phyloP scores from a whole-genome alignment of 2,113 vertebrate species.

The Oreotrochilus melanogaster region DNA sequence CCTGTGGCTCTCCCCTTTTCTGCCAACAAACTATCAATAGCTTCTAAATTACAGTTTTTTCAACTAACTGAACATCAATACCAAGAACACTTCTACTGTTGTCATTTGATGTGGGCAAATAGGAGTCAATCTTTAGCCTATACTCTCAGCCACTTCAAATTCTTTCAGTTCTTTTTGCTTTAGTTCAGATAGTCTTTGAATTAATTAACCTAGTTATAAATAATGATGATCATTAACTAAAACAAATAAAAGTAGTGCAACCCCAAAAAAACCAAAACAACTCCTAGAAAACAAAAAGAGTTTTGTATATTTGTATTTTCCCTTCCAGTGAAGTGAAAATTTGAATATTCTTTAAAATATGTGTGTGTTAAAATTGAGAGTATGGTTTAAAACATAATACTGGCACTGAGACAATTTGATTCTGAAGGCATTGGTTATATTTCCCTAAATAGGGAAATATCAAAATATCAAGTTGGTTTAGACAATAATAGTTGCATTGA shows the following conservation, averaged over 20 bases:
- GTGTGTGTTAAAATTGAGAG: neutral
- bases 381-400: neutral
- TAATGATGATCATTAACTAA: rapidly evolving
- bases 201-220: neutral
- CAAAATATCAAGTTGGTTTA: neutral
- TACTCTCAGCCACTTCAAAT: neutral
- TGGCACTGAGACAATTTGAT: neutral
- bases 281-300: neutral
- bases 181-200: neutral
- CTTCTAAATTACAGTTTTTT: neutral
- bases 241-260: neutral
- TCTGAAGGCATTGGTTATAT: neutral
- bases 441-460: neutral
- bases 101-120: neutral
- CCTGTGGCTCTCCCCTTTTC: neutral
- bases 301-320: neutral
- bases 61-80: neutral
- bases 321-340: neutral
- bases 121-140: neutral
- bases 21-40: neutral
- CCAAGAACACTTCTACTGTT: neutral
- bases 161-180: neutral
- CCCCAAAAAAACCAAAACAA: neutral
- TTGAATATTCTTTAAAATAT: neutral
- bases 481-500: neutral